These are phyloP conservation scores for Dryadula phaetusa DNA, from an alignment of 2,888 invertebrate genomes.

Conservation along the genomic window DNA sequence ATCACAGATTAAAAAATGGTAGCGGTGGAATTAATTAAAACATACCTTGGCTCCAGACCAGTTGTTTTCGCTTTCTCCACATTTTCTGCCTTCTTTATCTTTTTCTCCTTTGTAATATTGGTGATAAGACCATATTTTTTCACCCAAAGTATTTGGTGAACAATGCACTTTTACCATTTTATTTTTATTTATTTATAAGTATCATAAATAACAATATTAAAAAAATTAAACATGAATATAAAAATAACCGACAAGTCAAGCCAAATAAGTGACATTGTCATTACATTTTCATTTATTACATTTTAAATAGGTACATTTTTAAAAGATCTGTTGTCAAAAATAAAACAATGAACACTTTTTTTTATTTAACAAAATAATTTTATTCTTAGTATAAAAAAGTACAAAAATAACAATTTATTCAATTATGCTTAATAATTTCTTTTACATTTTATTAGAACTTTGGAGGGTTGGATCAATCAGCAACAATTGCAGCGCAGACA, in stretches of 20 bases:
- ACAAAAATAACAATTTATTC: background rate
- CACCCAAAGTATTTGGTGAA: slow-evolving; percentile 38
- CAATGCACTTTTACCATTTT: slow-evolving; percentile 29
- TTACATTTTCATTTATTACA: background rate
- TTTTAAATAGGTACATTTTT: background rate
- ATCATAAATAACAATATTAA: background rate
- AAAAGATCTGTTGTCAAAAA: background rate
- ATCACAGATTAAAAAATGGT: too few relatives aligned
- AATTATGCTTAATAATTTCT: background rate
- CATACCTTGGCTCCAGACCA: slow-evolving; percentile 70
- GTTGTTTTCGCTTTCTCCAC: slow-evolving; percentile 58
- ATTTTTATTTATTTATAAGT: background rate
- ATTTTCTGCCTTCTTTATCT: slow-evolving; percentile 58
- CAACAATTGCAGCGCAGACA: slow-evolving; percentile 66
- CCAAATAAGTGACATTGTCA: slow-evolving; percentile 14
- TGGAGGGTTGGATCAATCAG: slow-evolving; percentile 28
- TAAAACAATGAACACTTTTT: background rate
- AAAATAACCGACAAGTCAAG: background rate
- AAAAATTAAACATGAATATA: slow-evolving; percentile 1
- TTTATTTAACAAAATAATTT: background rate
- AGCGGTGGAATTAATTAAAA: too few relatives aligned
- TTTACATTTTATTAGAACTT: background rate
- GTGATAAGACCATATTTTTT: slow-evolving; percentile 59
- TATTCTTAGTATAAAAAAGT: background rate
- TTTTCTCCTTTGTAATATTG: slow-evolving; percentile 70